phyloP scores from a whole-genome alignment of 2,113 vertebrate genomes.

The Lichenostomus cassidix region DNA sequence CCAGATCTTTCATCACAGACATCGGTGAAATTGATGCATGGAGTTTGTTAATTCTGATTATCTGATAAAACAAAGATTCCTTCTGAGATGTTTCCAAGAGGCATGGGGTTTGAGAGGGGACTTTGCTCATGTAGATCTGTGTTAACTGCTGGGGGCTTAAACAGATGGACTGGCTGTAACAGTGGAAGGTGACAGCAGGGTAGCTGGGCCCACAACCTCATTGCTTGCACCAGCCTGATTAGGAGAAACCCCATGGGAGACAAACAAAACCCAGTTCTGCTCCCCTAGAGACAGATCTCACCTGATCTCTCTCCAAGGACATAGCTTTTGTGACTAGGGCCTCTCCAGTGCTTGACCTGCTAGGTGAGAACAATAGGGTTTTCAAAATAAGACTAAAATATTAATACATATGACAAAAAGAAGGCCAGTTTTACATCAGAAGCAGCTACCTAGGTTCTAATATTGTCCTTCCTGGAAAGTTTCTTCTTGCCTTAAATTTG shows the following conservation, averaged over 20 bases:
- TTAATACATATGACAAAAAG: not conserved
- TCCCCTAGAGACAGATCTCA: not conserved
- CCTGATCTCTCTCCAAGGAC: not conserved
- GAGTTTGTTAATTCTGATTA: not conserved
- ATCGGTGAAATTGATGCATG: fast-evolving
- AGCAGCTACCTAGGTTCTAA: not conserved
- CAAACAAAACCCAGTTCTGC: not conserved
- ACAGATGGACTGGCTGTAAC: not conserved
- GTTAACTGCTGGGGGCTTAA: not conserved
- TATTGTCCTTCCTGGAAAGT: not conserved
- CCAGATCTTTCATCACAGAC: not conserved
- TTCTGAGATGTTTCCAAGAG: not conserved
- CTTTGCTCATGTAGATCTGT: not conserved
- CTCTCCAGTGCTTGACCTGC: not conserved
- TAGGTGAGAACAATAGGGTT: not conserved
- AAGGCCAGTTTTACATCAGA: not conserved
- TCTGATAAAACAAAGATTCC: not conserved
- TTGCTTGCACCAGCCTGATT: not conserved
- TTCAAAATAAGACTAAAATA: not conserved
- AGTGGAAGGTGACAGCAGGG: not conserved
- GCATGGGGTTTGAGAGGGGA: not conserved
- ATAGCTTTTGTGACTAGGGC: not conserved
- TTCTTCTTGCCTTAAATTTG: not conserved
- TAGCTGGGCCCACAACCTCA: not conserved
- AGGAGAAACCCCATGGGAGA: not conserved